Evolutionary conservation across 2,888 invertebrate genomes (phyloP).

Genomic region (Lumbricus terrestris): DNA sequence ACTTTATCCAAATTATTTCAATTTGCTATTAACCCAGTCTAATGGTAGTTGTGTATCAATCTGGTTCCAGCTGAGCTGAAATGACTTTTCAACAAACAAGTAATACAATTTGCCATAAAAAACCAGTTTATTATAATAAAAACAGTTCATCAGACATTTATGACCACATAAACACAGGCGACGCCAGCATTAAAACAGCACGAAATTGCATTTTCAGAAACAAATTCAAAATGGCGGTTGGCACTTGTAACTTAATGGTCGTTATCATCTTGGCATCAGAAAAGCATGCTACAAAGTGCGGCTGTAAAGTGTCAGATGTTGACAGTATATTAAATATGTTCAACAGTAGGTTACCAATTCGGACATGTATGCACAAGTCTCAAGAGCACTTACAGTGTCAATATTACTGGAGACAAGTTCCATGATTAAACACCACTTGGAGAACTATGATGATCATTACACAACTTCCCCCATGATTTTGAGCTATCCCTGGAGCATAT

Average conservation of each 20-base stretch:
- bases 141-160: background rate
- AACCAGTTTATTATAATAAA: background rate
- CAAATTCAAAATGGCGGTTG: background rate
- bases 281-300: background rate
- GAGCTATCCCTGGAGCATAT: background rate
- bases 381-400: background rate
- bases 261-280: background rate
- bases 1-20: background rate
- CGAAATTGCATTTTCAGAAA: background rate
- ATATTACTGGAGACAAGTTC: background rate
- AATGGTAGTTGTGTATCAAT: background rate
- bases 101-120: background rate
- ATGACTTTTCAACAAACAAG: background rate
- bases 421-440: background rate
- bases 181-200: background rate
- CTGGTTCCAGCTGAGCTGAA: background rate
- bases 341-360: background rate
- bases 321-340: background rate
- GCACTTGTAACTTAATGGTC: background rate
- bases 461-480: too few species aligned
- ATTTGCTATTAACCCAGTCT: background rate
- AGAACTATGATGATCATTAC: background rate
- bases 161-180: background rate
- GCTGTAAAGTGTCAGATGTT: background rate
- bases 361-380: background rate